Percentiles rank a stretch among this genome's conserved stretches.
Evolutionary conservation across 2,888 invertebrate species (phyloP).

Genomic region (Idaea aversata): DNA sequence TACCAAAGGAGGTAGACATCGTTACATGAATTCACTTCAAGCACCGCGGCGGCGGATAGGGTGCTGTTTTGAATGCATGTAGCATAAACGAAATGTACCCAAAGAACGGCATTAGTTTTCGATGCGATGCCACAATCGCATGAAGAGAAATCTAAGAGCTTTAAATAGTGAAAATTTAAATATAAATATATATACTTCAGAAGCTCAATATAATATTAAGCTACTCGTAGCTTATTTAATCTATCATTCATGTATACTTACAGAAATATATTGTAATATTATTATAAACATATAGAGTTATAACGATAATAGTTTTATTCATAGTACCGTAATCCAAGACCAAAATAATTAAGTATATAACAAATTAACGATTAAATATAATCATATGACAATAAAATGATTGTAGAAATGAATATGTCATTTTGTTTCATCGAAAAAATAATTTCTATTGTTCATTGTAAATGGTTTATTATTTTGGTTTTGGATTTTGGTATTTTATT

Average conservation of each 20-base stretch:
- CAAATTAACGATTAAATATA: conserved; percentile 29
- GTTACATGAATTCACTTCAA: background rate
- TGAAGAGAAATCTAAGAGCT: conserved; percentile 79
- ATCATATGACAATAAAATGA: conserved; percentile 47
- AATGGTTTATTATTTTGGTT: conserved; percentile 45
- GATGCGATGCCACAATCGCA: conserved; percentile 66
- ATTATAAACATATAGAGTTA: conserved; percentile 44
- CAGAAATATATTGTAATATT: conserved; percentile 47
- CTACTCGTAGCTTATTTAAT: conserved; percentile 74
- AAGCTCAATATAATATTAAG: conserved; percentile 76
- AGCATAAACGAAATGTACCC: conserved; percentile 19
- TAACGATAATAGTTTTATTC: conserved; percentile 23
- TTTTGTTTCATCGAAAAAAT: conserved; percentile 14
- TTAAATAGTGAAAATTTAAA: conserved; percentile 77
- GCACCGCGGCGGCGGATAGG: background rate
- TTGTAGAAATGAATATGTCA: conserved; percentile 28
- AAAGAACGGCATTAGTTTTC: conserved; percentile 57
- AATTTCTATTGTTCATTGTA: conserved; percentile 12
- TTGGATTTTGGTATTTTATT: conserved; percentile 58
- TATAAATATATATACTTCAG: conserved; percentile 74
- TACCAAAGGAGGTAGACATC: conserved; percentile 38
- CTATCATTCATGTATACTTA: conserved; percentile 64
- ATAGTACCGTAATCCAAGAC: conserved; percentile 53
- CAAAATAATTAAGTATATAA: conserved; percentile 44
- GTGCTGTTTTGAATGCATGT: background rate